Conservation (phyloP, 2,113 vertebrate species). For the Pipa parva region DNA sequence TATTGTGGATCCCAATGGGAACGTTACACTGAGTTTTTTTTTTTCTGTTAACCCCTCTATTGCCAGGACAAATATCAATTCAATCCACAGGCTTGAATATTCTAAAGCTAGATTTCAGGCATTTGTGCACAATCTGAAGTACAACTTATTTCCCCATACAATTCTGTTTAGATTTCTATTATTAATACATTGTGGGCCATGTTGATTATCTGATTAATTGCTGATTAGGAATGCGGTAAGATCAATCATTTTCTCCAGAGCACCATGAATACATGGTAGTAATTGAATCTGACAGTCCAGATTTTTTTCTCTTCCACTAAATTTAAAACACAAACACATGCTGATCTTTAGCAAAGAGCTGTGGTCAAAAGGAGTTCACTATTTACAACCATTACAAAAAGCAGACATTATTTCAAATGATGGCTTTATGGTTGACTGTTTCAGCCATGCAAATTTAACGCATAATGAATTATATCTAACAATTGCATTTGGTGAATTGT, state of each 20-base stretch:
- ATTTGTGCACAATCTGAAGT: too few species aligned
- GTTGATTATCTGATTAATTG: constrained; percentile 67
- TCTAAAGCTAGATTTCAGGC: too few species aligned
- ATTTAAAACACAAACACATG: constrained; percentile 42
- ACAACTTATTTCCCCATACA: constrained; percentile 26
- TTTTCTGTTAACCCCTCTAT: constrained; percentile 45
- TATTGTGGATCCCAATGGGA: constrained; percentile 13
- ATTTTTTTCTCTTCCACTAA: constrained; percentile 35
- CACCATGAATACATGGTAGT: constrained; percentile 48
- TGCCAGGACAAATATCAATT: constrained; percentile 51
- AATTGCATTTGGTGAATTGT: not conserved
- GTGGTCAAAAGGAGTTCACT: constrained; percentile 36
- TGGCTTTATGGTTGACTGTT: not conserved
- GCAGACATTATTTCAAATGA: not conserved
- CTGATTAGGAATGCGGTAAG: constrained; percentile 61
- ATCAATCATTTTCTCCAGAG: constrained; percentile 59
- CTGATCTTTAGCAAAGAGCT: constrained; percentile 26
- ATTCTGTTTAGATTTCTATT: constrained; percentile 57
- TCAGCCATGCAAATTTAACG: constrained; percentile 1
- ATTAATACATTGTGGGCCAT: constrained; percentile 55
- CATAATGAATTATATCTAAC: not conserved
- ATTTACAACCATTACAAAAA: constrained; percentile 14
- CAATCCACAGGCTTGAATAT: constrained; percentile 45
- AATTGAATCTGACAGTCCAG: constrained; percentile 42
- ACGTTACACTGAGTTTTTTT: constrained; percentile 53